Base-by-base conservation (phyloP, 2,797 vertebrate species). In the Girardinus metallicus region DNA sequence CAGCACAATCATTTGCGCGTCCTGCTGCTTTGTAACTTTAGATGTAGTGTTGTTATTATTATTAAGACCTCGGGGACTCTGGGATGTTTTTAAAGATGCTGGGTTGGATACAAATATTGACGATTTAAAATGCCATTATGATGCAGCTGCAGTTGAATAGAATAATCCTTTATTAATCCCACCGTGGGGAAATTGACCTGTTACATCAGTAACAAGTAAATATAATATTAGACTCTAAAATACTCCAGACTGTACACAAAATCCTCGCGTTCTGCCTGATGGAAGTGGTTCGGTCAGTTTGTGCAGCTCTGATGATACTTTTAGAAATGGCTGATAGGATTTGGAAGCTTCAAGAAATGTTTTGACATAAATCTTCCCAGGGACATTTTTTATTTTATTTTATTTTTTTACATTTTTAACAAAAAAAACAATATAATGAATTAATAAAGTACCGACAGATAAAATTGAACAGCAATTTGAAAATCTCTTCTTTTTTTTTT, bases 251-350 rank as follows among this genome's bases (percentile, higher is more conserved):
- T n/a, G n/a, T n/a, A n/a, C n/a, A n/a, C n/a, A n/a, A n/a, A 74
- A n/a, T 26, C 16, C 0, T 1, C 1, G n/a, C 0, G 2, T 5
- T 44, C 39, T 57, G 41, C 15, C 31, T 62, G 15, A 12, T 64
- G 29, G 41, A 60, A 44, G 18, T 9, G 5, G 18, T 76, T 51
- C 23, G 49, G 23, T 71, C 39, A 11, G 3, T 31, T 23, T 72
- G 8, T 11, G 18, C 49, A 46, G 57, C 74, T 76, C 44, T 76
- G 74, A 76, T 76, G 29, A 70, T 21, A 16, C 15, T 6, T 70
- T 53, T 53, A 53, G 6, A 26, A 53, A 53, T 53, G 23, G 51
- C 51, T 4, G 5, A 10, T 43, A 21, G 23, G 6, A 60, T 60
- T 60, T 41, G 5, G 2, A 57, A 57, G 9, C 7, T 62, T 0